phyloP scores from a whole-genome alignment of 2,113 vertebrate genomes.

The Noturus placidus region DNA sequence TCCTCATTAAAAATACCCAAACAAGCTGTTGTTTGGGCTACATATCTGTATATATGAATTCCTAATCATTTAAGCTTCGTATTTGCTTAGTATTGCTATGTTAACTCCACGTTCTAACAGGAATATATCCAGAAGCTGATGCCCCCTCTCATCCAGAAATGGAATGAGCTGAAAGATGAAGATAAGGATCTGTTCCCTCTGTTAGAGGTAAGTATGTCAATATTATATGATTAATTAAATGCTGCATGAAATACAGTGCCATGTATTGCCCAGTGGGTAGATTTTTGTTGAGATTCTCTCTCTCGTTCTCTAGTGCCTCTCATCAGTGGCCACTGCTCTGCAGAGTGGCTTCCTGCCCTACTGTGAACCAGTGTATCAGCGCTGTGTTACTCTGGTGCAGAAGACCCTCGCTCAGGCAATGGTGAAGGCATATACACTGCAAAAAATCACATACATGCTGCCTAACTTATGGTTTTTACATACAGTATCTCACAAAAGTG shows the following conservation, averaged over 20 bases:
- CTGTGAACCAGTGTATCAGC: conserved; percentile 94
- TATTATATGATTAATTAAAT: neutral
- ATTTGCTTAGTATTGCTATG: neutral
- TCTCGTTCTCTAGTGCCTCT: conserved; percentile 76
- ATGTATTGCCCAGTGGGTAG: neutral
- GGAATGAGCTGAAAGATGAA: conserved; percentile 92
- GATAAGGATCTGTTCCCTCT: conserved; percentile 92
- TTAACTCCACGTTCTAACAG: conserved; percentile 57
- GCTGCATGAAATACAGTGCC: neutral
- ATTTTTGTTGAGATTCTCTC: neutral
- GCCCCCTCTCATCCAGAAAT: conserved; percentile 91
- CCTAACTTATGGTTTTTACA: neutral
- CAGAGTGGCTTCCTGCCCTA: conserved; percentile 95
- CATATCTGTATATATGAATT: neutral
- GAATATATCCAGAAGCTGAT: conserved; percentile 93
- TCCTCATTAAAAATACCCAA: neutral
- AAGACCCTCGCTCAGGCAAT: conserved; percentile 94
- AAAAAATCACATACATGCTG: neutral
- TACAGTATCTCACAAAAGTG: neutral
- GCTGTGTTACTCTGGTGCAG: conserved; percentile 92
- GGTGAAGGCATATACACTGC: conserved; percentile 70
- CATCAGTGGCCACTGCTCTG: conserved; percentile 89
- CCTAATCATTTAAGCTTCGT: neutral
- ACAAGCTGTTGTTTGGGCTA: neutral
- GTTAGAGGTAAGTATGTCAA: conserved; percentile 72